Base-by-base conservation (phyloP, 2,888 invertebrate species). In the Leucozona laternaria region DNA sequence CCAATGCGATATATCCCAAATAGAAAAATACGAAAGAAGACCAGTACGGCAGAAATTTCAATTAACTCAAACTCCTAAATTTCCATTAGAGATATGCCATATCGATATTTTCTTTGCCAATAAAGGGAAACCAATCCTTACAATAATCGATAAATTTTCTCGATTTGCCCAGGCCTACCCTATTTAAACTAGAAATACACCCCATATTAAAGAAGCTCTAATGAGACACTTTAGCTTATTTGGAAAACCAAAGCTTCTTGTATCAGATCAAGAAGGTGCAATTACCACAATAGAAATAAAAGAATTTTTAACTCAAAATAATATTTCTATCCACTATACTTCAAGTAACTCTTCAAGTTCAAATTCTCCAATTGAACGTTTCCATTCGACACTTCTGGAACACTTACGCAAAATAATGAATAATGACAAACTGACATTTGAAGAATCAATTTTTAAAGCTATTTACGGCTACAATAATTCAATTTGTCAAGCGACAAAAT, bases 341-440 rank as follows among this genome's bases (percentile, higher is more conserved):
- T 50, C 50, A 55, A 55, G 31, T 31, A 55, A 55, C 8, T 55
- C 55, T 8, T 55, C 55, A 31, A 55, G 15, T 10, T 55, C 55
- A 3, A 55, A 55, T 28, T 55, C 53, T 15, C 53, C 53, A 15
- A 25, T 53, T 4, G 53, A 53, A 22, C 13, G 53, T 11, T 55
- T 55, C 6, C 55, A 55, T 55, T 55, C 31, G 6, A 55, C 55
- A 55, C 10, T 55, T 15, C 22, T 55, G 17, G 55, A 55, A 20
- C 55, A 55, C 5, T n/a, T 55, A 55, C 28, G 55, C 25, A 55
- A 17, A 55, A n/a, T 31, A n/a, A 55, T 28, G n/a, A 55, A 55
- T 55, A n/a, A 55, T 10, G n/a, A 55, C 25, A 53, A 53, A 53
- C 22, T 15, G 17, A 22, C 25, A 53, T 31, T 31, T 4, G 31